Percentiles rank a stretch among this genome's conserved stretches.
Evolutionary conservation across 2,113 vertebrate species (phyloP).

Genomic region (Abramis brama): DNA sequence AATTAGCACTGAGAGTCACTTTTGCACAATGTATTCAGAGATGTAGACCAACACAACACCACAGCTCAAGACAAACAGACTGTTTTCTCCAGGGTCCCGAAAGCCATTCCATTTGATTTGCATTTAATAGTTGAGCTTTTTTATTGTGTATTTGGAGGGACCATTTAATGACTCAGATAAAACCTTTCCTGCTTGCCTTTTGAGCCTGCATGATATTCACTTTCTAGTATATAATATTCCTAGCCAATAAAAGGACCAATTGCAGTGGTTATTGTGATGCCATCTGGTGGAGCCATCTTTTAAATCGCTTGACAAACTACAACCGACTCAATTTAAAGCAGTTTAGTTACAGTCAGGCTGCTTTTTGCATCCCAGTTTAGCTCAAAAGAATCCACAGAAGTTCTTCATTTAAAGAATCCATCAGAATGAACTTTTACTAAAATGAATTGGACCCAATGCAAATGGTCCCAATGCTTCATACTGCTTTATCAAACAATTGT

Average conservation of each 20-base stretch:
- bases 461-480: neutral
- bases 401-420: neutral
- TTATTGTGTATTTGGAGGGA: neutral
- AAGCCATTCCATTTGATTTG: slow-evolving; percentile 2
- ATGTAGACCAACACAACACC: neutral
- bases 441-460: neutral
- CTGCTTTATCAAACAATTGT: neutral
- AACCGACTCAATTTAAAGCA: neutral
- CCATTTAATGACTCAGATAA: neutral
- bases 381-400: neutral
- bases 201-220: neutral
- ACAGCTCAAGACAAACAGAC: neutral
- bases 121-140: slow-evolving; percentile 24
- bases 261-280: neutral
- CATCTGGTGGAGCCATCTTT: neutral
- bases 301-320: neutral
- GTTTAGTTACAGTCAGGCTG: neutral
- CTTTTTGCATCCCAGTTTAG: neutral
- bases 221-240: neutral
- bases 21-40: slow-evolving; percentile 27
- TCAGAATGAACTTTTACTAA: neutral
- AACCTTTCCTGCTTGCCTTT: neutral
- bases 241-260: neutral
- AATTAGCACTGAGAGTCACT: slow-evolving; percentile 33
- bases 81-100: neutral